Evolutionary conservation across 2,113 vertebrate genomes (phyloP).

Genomic region (Dolichallabes microphthalmus): DNA sequence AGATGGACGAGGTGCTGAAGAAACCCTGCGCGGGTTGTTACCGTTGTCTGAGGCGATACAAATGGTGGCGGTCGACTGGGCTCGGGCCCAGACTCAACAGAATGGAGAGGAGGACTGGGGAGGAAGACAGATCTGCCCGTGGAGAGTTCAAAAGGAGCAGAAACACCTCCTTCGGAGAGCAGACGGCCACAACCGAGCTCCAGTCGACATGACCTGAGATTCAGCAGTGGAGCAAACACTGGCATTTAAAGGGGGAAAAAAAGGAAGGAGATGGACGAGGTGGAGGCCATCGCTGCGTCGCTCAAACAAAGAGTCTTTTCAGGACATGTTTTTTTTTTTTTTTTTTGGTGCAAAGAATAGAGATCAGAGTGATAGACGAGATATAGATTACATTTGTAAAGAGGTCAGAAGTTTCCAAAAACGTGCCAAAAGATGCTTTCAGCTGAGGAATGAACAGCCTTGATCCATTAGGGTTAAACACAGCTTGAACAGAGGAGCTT

Average conservation of each 20-base stretch:
- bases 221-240: background rate
- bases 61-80: constrained; percentile 31
- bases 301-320: constrained; percentile 40
- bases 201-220: background rate
- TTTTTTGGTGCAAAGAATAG: constrained; percentile 11
- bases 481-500: background rate
- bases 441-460: background rate
- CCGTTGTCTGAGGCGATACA: constrained; percentile 33
- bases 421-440: constrained; percentile 17
- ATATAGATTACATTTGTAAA: constrained; percentile 5
- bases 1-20: constrained; percentile 33
- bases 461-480: constrained; percentile 16
- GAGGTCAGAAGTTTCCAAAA: background rate
- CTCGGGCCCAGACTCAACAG: constrained; percentile 44
- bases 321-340: background rate
- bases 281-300: constrained; percentile 12
- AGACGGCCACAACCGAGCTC: background rate
- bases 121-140: constrained; percentile 39
- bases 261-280: background rate
- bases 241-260: constrained; percentile 16
- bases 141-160: constrained; percentile 36
- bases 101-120: constrained; percentile 12
- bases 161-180: constrained; percentile 11
- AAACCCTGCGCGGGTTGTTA: constrained; percentile 41
- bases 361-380: constrained; percentile 20